These are phyloP conservation scores for Corythornis vintsioides DNA, from an alignment of 2,113 vertebrate genomes.

Conservation along the genomic window DNA sequence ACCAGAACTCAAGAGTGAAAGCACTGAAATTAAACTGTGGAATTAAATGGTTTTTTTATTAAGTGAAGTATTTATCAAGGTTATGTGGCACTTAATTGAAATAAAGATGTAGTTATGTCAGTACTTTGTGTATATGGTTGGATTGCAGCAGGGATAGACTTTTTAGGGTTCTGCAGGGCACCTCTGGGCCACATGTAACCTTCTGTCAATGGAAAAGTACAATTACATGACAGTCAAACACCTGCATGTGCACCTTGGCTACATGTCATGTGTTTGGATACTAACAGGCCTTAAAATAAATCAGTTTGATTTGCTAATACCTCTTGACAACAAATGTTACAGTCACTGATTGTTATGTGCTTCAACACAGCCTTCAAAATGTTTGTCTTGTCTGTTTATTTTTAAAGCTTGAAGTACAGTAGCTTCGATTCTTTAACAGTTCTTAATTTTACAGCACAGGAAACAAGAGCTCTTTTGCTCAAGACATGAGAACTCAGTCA, in stretches of 20 bases:
- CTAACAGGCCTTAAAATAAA: neutral
- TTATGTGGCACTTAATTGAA: neutral
- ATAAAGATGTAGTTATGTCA: neutral
- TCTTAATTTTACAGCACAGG: neutral
- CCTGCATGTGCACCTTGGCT: neutral
- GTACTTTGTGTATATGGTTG: accelerated
- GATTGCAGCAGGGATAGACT: neutral
- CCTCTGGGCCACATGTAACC: neutral
- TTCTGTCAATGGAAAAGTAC: neutral
- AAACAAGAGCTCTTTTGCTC: neutral
- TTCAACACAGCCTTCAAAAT: neutral
- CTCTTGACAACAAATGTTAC: neutral
- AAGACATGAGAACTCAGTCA: neutral
- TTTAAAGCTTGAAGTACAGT: neutral
- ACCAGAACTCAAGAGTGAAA: neutral
- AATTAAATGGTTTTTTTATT: neutral
- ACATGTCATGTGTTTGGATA: neutral
- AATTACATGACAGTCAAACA: neutral
- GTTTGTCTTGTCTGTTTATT: neutral
- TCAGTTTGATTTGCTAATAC: neutral
- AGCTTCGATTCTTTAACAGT: neutral
- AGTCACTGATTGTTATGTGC: neutral
- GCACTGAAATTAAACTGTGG: neutral
- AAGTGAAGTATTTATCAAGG: neutral
- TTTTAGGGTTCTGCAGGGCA: neutral